phyloP scores from a whole-genome alignment of 1,140 invertebrate species.

The Meloidogyne exigua region DNA sequence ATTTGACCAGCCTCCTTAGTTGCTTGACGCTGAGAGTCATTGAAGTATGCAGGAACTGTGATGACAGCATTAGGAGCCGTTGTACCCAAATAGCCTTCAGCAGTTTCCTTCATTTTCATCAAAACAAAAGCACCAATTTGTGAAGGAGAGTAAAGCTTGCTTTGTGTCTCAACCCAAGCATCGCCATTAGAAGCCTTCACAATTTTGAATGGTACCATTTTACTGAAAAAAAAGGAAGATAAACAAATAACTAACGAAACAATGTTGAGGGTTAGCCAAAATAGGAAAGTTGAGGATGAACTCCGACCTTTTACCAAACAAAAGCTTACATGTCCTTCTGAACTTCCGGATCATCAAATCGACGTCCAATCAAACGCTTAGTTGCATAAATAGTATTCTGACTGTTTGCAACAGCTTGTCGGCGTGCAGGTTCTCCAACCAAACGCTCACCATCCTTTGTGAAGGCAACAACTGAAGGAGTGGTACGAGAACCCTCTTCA shows the following conservation, averaged over 20 bases:
- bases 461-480: slow-evolving; percentile 92
- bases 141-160: neutral
- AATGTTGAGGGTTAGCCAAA: neutral
- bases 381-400: slow-evolving; percentile 97
- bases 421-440: slow-evolving; percentile 95
- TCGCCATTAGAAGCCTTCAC: slow-evolving; percentile 3
- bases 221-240: neutral
- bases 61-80: neutral
- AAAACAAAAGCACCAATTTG: slow-evolving; percentile 72
- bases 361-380: slow-evolving; percentile 91
- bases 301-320: slow-evolving; percentile 7
- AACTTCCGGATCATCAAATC: slow-evolving; percentile 91
- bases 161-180: neutral
- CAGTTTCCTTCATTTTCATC: slow-evolving; percentile 94
- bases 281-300: neutral
- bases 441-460: slow-evolving; percentile 83
- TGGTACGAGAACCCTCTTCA: slow-evolving; percentile 87
- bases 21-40: neutral
- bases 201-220: neutral
- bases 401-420: slow-evolving; percentile 98
- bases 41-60: slow-evolving; percentile 9
- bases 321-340: slow-evolving; percentile 84
- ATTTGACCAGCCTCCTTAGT: slow-evolving; percentile 10
- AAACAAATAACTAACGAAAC: neutral
- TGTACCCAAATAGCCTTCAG: slow-evolving; percentile 68